Evolutionary conservation across 1,140 invertebrate genomes (phyloP).

Genomic region (Trissolcus basalis): DNA sequence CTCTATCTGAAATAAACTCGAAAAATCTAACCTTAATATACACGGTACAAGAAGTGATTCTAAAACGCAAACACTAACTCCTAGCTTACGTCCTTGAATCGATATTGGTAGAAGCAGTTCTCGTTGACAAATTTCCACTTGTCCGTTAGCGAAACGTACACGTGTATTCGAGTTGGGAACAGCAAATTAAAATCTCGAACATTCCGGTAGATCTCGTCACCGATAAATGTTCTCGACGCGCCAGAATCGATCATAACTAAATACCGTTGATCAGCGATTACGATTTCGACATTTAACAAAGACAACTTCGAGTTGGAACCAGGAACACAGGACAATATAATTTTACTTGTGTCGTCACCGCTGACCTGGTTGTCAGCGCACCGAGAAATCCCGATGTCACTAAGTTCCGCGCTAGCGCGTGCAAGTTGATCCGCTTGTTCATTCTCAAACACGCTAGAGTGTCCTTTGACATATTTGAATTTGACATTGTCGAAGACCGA

Average conservation of each 20-base stretch:
- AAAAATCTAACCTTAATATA: slow-evolving; percentile 5
- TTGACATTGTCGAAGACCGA: not conserved
- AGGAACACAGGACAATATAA: not conserved
- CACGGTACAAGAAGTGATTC: not conserved
- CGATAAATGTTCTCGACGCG: slow-evolving; percentile 14
- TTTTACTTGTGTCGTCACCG: too few species aligned
- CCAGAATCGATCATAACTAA: slow-evolving; percentile 13
- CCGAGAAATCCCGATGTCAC: too few species aligned
- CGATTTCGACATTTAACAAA: not conserved
- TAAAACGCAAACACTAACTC: not conserved
- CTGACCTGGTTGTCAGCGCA: too few species aligned
- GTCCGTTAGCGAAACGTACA: not conserved
- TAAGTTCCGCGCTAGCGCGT: too few species aligned
- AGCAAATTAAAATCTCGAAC: not conserved
- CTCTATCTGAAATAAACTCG: not conserved
- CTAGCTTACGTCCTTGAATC: not conserved
- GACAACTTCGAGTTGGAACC: not conserved
- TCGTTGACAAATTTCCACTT: not conserved
- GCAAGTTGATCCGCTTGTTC: too few species aligned
- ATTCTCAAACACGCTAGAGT: not conserved
- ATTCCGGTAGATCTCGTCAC: not conserved
- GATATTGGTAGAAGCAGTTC: not conserved
- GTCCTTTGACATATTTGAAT: slow-evolving; percentile 13
- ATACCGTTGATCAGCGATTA: not conserved
- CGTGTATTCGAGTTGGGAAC: too few species aligned